Evolutionary conservation across 2,113 vertebrate genomes (phyloP).

Genomic region (Gulo gulo): DNA sequence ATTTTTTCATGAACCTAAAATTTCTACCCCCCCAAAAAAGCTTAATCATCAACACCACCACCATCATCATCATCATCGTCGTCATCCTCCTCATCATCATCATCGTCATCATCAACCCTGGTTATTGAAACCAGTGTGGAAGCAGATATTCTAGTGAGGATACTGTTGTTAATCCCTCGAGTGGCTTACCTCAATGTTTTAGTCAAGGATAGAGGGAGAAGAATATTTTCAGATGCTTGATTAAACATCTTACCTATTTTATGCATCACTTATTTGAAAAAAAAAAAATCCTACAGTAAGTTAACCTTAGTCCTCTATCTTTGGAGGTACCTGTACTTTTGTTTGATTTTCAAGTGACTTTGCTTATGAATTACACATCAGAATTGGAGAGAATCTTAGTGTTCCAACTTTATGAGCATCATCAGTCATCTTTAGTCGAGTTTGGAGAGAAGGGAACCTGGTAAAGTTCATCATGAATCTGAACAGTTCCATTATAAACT

Average conservation of each 20-base stretch:
- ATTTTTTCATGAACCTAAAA: background rate
- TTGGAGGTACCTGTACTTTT: background rate
- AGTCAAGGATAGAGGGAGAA: background rate
- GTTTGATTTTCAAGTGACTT: conserved; percentile 20
- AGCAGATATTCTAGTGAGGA: background rate
- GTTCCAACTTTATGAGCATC: background rate
- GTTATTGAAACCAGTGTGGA: background rate
- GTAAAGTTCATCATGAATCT: background rate
- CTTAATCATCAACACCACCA: background rate
- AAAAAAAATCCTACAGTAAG: background rate
- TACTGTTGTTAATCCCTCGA: background rate
- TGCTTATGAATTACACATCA: background rate
- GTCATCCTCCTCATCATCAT: background rate
- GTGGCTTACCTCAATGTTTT: background rate
- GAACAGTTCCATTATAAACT: conserved; percentile 1
- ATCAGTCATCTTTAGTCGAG: background rate
- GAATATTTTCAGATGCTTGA: background rate
- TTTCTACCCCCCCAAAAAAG: background rate
- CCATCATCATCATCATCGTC: background rate
- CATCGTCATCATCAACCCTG: background rate
- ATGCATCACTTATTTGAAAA: background rate
- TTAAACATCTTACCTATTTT: background rate
- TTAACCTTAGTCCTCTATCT: background rate
- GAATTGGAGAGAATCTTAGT: background rate
- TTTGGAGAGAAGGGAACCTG: background rate